A percentile compares a stretch with the other conserved stretches of the same genome.
Evolutionary conservation across 2,113 vertebrate species (phyloP).

Genomic region (Saccopteryx leptura): DNA sequence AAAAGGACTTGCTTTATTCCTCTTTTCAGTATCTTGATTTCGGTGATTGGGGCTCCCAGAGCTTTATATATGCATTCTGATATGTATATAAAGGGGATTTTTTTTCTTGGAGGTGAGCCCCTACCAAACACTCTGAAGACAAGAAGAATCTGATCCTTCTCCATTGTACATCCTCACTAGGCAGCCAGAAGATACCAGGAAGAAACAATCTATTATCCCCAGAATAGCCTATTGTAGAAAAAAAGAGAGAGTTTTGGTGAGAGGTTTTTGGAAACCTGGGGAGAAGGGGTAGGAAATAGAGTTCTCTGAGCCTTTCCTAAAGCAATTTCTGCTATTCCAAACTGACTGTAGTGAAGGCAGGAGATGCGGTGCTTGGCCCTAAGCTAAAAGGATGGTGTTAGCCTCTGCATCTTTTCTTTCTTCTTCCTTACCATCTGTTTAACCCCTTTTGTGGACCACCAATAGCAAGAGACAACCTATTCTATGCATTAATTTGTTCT

Average conservation of each 20-base stretch:
- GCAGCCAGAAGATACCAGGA: constrained; percentile 26
- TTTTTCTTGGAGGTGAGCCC: constrained; percentile 15
- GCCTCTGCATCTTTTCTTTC: neutral
- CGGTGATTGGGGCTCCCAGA: constrained; percentile 39
- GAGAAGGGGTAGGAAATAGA: neutral
- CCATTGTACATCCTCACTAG: constrained; percentile 42
- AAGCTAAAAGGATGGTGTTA: neutral
- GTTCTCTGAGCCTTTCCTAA: constrained; percentile 13
- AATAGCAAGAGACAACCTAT: constrained; percentile 5
- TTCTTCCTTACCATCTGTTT: neutral
- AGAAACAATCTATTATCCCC: neutral
- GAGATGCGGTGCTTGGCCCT: neutral
- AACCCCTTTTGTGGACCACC: neutral
- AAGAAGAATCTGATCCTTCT: constrained; percentile 32
- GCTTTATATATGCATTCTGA: constrained; percentile 49
- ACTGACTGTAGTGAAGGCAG: neutral
- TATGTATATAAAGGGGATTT: neutral
- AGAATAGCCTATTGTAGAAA: neutral
- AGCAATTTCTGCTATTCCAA: neutral
- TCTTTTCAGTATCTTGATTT: constrained; percentile 57
- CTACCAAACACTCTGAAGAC: constrained; percentile 53
- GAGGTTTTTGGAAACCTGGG: constrained; percentile 3
- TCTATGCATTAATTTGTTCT: neutral
- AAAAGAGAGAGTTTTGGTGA: neutral
- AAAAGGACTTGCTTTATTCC: constrained; percentile 31